Evolutionary conservation across 2,797 vertebrate species (phyloP).

Genomic region (Huso huso): DNA sequence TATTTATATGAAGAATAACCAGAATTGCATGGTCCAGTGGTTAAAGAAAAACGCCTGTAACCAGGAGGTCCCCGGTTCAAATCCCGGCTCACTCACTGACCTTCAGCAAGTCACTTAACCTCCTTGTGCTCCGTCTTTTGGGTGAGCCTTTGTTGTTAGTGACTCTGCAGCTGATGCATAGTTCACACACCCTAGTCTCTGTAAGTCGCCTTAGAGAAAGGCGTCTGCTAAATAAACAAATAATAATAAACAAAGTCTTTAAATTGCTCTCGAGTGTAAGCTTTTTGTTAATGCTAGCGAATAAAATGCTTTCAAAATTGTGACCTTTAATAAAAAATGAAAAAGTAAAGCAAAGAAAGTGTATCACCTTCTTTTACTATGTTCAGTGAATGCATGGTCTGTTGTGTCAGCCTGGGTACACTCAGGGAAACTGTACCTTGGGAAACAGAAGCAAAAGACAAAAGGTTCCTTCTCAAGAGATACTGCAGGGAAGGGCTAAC

Average conservation of each 20-base stretch:
- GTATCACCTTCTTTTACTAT: constrained; percentile 38
- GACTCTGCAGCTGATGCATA: neutral
- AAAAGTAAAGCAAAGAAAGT: neutral
- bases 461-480: neutral
- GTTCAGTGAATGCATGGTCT: constrained; percentile 20
- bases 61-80: no score
- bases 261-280: neutral
- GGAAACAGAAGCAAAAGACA: constrained; percentile 16
- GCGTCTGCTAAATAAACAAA: neutral
- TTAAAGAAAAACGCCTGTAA: no score
- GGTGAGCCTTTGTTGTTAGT: no score
- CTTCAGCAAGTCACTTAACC: no score
- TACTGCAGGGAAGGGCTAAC: no score
- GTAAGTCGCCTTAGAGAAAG: neutral
- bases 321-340: neutral
- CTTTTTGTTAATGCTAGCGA: neutral
- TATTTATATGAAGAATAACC: no score
- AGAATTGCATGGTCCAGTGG: no score
- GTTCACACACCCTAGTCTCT: neutral
- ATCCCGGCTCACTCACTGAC: no score
- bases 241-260: neutral
- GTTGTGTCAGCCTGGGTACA: constrained; percentile 14
- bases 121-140: no score
- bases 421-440: constrained; percentile 36
- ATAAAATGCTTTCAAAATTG: neutral